phyloP scores from a whole-genome alignment of 2,888 invertebrate genomes.

The Deilephila porcellus region DNA sequence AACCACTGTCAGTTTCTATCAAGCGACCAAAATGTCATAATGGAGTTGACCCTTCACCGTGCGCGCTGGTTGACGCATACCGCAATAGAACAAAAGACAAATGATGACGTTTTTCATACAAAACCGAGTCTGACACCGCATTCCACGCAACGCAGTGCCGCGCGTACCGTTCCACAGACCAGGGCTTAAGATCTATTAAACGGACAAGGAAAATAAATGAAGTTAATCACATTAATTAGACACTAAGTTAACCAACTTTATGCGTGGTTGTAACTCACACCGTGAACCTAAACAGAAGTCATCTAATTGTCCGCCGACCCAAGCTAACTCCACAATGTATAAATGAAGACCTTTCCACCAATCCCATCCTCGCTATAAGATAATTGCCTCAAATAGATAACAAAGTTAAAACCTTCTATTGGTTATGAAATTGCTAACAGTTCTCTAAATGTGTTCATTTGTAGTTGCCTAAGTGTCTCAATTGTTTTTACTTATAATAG shows the following conservation, averaged over 20 bases:
- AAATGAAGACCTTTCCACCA: slow-evolving; percentile 40
- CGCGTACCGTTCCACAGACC: too few species aligned
- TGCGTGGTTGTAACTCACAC: slow-evolving; percentile 44
- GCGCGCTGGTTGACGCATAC: too few species aligned
- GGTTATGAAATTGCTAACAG: background rate
- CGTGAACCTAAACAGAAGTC: slow-evolving; percentile 42
- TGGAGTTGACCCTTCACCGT: too few species aligned
- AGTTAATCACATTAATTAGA: slow-evolving; percentile 56
- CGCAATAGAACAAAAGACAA: too few species aligned
- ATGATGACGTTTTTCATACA: too few species aligned
- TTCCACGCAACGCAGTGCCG: too few species aligned
- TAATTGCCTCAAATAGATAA: background rate
- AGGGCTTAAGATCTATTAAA: slow-evolving; percentile 38
- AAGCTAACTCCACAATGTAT: slow-evolving; percentile 39
- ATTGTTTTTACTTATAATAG: background rate
- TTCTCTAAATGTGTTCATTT: background rate
- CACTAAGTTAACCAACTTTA: slow-evolving; percentile 46
- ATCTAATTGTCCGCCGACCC: slow-evolving; percentile 43
- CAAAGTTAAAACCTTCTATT: background rate
- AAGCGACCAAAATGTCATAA: too few species aligned
- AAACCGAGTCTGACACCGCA: too few species aligned
- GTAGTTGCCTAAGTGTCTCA: background rate
- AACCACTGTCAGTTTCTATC: too few species aligned
- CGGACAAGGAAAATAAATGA: slow-evolving; percentile 44
- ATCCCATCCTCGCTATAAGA: background rate